A percentile compares a stretch with the other conserved stretches of the same genome.
Conservation (phyloP, 2,888 invertebrate species). For the Saturnia japonica region DNA sequence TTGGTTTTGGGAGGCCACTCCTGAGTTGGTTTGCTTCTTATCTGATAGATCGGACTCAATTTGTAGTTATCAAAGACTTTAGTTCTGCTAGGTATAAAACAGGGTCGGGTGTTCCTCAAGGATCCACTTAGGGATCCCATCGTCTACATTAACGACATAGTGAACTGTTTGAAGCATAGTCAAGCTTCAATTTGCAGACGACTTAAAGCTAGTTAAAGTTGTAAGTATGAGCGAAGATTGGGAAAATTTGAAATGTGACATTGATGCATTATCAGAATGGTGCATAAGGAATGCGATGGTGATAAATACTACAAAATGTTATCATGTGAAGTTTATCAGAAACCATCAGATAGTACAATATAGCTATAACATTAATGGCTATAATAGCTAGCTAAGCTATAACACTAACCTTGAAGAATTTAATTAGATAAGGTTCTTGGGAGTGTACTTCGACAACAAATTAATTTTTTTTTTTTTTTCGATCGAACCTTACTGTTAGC, state of each 20-base stretch:
- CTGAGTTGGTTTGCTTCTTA: neutral
- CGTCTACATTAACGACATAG: neutral
- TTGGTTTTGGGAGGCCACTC: neutral
- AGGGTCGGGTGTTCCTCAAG: neutral
- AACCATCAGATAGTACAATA: neutral
- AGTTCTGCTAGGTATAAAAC: neutral
- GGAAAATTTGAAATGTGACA: neutral
- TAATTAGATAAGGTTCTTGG: too few relatives aligned
- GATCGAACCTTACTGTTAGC: too few relatives aligned
- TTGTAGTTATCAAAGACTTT: neutral
- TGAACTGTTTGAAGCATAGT: neutral
- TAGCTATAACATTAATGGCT: too few relatives aligned
- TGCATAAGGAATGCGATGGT: neutral
- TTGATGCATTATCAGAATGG: neutral
- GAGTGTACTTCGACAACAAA: too few relatives aligned
- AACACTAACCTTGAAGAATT: too few relatives aligned
- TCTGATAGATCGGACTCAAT: neutral
- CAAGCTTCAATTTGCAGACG: neutral
- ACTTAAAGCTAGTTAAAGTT: neutral
- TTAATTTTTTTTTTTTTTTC: too few relatives aligned
- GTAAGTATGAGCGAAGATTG: neutral
- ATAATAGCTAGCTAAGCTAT: too few relatives aligned
- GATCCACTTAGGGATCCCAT: neutral
- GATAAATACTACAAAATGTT: neutral
- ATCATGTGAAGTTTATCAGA: neutral